Conservation (phyloP, 2,797 vertebrate genomes). For the Danio jaintianensis region DNA sequence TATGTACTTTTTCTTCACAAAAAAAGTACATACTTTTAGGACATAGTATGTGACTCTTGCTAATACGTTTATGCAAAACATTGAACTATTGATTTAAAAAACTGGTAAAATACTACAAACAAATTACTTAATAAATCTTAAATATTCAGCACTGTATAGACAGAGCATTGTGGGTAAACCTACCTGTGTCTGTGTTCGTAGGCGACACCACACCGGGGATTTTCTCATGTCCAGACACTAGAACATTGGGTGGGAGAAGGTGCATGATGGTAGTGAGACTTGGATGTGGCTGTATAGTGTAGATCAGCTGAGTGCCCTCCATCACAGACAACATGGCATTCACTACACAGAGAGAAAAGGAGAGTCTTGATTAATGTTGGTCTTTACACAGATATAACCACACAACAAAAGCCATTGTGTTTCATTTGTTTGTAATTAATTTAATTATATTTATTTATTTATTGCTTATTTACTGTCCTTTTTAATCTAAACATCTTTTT, state of each 20-base stretch:
- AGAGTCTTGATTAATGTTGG: neutral
- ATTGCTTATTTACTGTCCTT: too few relatives aligned
- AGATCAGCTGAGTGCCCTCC: conserved; percentile 83
- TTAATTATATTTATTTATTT: too few relatives aligned
- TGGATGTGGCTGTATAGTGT: conserved; percentile 78
- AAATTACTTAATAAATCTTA: too few relatives aligned
- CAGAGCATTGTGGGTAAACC: conserved; percentile 45
- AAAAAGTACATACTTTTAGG: too few relatives aligned
- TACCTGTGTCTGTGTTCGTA: conserved; percentile 68
- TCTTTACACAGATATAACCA: neutral
- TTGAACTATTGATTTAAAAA: too few relatives aligned
- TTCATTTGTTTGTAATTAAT: too few relatives aligned
- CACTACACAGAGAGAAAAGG: conserved; percentile 73
- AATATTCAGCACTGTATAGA: neutral
- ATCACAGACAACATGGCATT: conserved; percentile 76
- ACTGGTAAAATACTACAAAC: too few relatives aligned
- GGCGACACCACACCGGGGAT: conserved; percentile 82
- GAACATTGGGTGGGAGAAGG: conserved; percentile 88
- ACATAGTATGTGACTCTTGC: too few relatives aligned
- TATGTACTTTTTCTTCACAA: too few relatives aligned
- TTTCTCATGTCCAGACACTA: conserved; percentile 82
- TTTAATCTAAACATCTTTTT: too few relatives aligned
- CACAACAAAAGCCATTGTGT: too few relatives aligned
- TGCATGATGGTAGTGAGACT: conserved; percentile 76
- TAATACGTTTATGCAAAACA: too few relatives aligned